Evolutionary conservation across 1,140 invertebrate species (phyloP), one percentile per base, ranked within the genome.

Genomic region (Drosophila santomea): DNA sequence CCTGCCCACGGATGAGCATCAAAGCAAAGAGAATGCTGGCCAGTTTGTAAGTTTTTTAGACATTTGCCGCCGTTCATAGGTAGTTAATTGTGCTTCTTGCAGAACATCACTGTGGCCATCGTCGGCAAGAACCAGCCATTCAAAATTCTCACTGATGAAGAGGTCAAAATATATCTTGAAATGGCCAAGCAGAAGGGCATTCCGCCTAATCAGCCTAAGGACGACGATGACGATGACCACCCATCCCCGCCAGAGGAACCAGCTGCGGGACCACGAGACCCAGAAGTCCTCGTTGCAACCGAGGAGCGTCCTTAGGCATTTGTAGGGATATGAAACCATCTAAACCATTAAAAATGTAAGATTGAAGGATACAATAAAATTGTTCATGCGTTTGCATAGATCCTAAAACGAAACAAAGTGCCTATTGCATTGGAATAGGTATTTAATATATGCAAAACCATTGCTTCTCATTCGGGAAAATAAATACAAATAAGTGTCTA

Each of bases 1-100:
- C 12, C 93, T 99, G 68, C 98, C 98, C 0, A 98, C 98, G 93
- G 98, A 99, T 94, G 95, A 98, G 44, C 51, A 61, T 2, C 44
- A 59, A 6, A 63, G 57, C 36, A 74, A 75, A 38, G 83, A 76
- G 6, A 56, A 54, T 43, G 43, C 51, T 48, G 50, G 61, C 17
- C 75, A 82, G 60, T 78, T 75, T 67, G 83, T 86, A 88, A 41
- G 41, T 12, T 47, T 23, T 5, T 17, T 12, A 4, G 0, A 25
- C 20, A 20, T 28, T 38, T 20, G 0, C 15, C 12, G 6, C 47
- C 8, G 14, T 12, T 8, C 3, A 51, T 5, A 36, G 10, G 25
- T 14, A n/a, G 38, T 41, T 0, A n/a, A 15, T 35, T 2, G n/a
- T 12, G 17, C 38, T 41, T 44, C 23, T 35, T 48, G 4, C n/a